Evolutionary conservation across 1,140 invertebrate species (phyloP).

Genomic region (Drosophila chauvacae): DNA sequence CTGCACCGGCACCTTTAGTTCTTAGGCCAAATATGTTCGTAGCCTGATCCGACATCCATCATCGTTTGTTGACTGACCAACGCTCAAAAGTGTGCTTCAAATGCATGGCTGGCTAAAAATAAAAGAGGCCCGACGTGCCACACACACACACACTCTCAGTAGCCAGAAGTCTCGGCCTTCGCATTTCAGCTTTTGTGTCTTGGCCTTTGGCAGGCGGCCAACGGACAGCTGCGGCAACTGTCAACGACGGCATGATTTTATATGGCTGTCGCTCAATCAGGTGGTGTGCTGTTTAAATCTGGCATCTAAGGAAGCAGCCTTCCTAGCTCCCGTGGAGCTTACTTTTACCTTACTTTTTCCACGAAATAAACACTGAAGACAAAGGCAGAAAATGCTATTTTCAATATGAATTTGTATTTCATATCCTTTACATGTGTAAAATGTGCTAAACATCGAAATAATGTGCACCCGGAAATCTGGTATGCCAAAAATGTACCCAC

Average conservation of each 20-base stretch:
- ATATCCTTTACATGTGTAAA: neutral
- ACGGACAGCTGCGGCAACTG: slow-evolving; percentile 63
- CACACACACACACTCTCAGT: neutral
- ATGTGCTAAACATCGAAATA: no score
- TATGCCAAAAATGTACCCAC: no score
- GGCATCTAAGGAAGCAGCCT: neutral
- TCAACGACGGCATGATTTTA: slow-evolving; percentile 62
- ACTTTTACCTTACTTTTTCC: no score
- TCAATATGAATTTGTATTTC: neutral
- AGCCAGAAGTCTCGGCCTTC: slow-evolving; percentile 2
- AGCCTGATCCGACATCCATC: slow-evolving; percentile 21
- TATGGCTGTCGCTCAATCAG: slow-evolving; percentile 19
- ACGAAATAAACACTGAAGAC: neutral
- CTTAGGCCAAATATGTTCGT: neutral
- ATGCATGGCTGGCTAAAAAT: slow-evolving; percentile 16
- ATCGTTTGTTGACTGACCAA: neutral
- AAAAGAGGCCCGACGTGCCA: neutral
- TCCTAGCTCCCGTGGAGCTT: neutral
- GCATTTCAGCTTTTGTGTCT: slow-evolving; percentile 16
- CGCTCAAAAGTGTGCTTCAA: slow-evolving; percentile 21
- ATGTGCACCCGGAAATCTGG: neutral
- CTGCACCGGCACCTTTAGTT: neutral
- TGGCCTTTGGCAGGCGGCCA: slow-evolving; percentile 54
- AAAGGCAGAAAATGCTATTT: neutral
- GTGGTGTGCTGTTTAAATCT: neutral